Evolutionary conservation across 2,113 vertebrate species (phyloP), one percentile per base, ranked within the genome.

Genomic region (Cynocephalus volans): DNA sequence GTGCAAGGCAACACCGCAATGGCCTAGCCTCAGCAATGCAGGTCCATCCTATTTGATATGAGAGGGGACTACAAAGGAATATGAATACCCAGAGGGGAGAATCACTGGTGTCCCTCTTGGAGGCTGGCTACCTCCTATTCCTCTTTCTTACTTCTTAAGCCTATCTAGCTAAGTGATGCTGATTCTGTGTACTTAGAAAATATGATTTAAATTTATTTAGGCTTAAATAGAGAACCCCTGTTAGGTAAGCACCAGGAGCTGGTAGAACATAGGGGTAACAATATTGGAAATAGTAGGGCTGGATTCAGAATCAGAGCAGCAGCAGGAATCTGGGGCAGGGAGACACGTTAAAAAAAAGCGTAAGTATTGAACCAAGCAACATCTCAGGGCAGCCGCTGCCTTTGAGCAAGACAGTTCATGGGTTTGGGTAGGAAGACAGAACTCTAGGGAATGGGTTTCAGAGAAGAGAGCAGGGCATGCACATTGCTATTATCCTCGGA

Each of bases 251-350:
- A 28, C 76, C 1, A 11, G 48, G 50, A 89, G 24, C 19, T 48
- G 26, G 48, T 26, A 56, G 62, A 36, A 36, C 1, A 36, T 4
- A 36, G 62, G 41, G 62, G 90, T 90, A 82, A 45, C 8, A 41
- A 28, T 41, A n/a, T 6, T 79, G 64, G 56, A 77, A 67, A 62
- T 21, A 17, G 41, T 31, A 80, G 65, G 50, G 18, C n/a, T 82
- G 52, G 23, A 65, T 75, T 82, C 79, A 45, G 62, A 77, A 80
- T 70, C 33, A 75, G 72, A 93, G 62, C 65, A 64, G 41, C 60
- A 15, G 21, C 24, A 73, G 72, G 72, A 81, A 96, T 96, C 88
- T 88, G 54, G 84, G 81, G 91, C 67, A 96, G 14, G 54, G 90
- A 97, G 94, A 62, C 48, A 92, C 33, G 54, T 62, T 18, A 60